Conservation (phyloP, 2,888 invertebrate species). For the Sarcophaga subvicina region DNA sequence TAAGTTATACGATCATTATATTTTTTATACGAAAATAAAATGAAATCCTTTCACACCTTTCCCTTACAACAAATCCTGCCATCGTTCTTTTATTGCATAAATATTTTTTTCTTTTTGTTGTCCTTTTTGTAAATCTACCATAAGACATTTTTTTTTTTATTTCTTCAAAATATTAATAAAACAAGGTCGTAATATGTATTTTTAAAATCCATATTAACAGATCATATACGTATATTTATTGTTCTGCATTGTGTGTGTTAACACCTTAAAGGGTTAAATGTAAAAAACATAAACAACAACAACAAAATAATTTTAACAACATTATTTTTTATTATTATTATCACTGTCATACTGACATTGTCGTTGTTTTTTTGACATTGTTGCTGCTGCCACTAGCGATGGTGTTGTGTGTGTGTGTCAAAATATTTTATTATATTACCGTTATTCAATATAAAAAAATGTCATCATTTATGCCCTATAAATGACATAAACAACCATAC, state of each 20-base stretch:
- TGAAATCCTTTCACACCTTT: too few relatives aligned
- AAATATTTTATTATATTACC: conserved; percentile 59
- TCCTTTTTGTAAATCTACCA: not conserved
- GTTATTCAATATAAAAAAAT: conserved; percentile 50
- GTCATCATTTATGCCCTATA: conserved; percentile 55
- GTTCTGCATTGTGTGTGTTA: not conserved
- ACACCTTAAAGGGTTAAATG: conserved; percentile 23
- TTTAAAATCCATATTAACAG: not conserved
- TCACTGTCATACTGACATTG: conserved; percentile 18
- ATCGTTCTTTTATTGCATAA: too few relatives aligned
- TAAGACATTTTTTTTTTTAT: not conserved
- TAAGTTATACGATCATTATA: too few relatives aligned
- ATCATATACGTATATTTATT: not conserved
- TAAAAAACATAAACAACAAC: conserved; percentile 16
- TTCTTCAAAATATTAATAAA: not conserved
- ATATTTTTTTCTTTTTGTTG: too few relatives aligned
- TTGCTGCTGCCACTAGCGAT: conserved; percentile 15
- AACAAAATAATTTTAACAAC: conserved; percentile 37
- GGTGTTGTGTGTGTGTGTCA: conserved; percentile 20
- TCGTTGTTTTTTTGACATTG: conserved; percentile 2
- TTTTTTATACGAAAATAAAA: too few relatives aligned
- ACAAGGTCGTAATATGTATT: not conserved
- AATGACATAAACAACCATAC: conserved; percentile 55
- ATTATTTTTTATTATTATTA: conserved; percentile 29
- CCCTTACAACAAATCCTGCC: too few relatives aligned